Base-by-base conservation (phyloP, 1,140 invertebrate genomes). In the Drosophila gunungcola region DNA sequence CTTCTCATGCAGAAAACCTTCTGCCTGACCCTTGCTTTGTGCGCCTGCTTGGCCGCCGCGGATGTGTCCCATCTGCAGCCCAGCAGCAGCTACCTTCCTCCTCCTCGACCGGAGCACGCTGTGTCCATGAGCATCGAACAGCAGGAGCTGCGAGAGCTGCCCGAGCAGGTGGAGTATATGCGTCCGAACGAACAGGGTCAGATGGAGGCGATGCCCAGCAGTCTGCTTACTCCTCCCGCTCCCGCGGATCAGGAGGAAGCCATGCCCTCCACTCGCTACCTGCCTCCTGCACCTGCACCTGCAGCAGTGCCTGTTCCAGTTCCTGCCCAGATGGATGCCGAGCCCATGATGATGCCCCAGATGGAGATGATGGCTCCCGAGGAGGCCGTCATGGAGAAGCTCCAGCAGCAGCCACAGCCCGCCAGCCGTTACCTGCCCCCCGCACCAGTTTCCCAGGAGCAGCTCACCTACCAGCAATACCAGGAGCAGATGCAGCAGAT, bases 81-180 rank as follows among this genome's bases (percentile, higher is more conserved):
- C 36, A 62, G 73, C 56, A 76, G 32, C 48, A 77, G 76, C 45
- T 88, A 90, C 53, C 54, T 91, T 69, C 90, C 90, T 1, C 90
- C 90, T 16, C 38, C 86, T 0, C 69, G 56, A 16, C 82, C 79
- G 12, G 82, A 78, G 13, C 73, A 62, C 52, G 77, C 80, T 32
- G 65, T 86, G 27, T 74, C 74, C 49, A 91, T 91, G 57, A 82
- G 69, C 27, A 91, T 91, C 29, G 90, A 91, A 45, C 78, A 82
- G 53, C 90, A 91, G 53, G 85, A 91, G 60, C 53, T 91, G 38
- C 69, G 77, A 0, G 90, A 91, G 38, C 36, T 91, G 56, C 90
- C 90, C 12, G 86, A 90, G 51, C 90, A 91, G 56, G 84, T 91
- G 45, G 86, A 90, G 39, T 91, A 80, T 56, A 77, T 90, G 73